A percentile compares a stretch with the other conserved stretches of the same genome.
Evolutionary conservation across 2,797 vertebrate species (phyloP).

Genomic region (Molossus molossus): DNA sequence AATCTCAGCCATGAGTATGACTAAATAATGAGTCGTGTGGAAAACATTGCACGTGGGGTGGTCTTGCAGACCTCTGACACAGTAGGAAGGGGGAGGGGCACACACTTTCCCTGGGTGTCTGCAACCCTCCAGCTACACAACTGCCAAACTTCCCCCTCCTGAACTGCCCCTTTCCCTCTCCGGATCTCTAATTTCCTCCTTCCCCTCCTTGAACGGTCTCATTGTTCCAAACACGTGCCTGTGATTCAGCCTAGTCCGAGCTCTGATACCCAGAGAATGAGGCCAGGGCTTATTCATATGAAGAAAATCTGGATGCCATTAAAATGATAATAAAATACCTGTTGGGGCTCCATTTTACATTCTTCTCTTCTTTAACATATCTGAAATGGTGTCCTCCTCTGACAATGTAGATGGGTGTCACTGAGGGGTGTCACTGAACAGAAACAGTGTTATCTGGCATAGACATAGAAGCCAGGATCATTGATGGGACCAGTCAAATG

Average conservation of each 20-base stretch:
- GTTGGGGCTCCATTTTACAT: not conserved
- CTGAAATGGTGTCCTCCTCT: not conserved
- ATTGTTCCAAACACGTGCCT: slow-evolving; percentile 31
- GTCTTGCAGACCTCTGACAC: not conserved
- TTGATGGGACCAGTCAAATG: not conserved
- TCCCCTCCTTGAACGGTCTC: not conserved
- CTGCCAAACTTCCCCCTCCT: not conserved
- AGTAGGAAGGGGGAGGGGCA: not conserved
- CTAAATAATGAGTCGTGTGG: not conserved
- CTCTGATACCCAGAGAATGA: slow-evolving; percentile 18
- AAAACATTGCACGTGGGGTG: not conserved
- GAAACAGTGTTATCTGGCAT: not conserved
- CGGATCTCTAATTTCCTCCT: not conserved
- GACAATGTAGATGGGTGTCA: not conserved
- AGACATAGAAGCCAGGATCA: not conserved
- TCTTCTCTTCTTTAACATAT: not conserved
- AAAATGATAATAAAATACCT: not conserved
- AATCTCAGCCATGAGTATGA: not conserved
- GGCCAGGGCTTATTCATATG: not conserved
- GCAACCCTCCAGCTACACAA: not conserved
- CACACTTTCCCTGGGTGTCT: not conserved
- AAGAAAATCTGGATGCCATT: slow-evolving; percentile 15
- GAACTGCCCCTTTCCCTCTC: not conserved
- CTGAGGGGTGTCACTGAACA: not conserved
- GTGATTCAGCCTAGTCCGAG: slow-evolving; percentile 7